Base-by-base conservation (phyloP, 1,140 invertebrate genomes). In the Zaprionus inermis region DNA sequence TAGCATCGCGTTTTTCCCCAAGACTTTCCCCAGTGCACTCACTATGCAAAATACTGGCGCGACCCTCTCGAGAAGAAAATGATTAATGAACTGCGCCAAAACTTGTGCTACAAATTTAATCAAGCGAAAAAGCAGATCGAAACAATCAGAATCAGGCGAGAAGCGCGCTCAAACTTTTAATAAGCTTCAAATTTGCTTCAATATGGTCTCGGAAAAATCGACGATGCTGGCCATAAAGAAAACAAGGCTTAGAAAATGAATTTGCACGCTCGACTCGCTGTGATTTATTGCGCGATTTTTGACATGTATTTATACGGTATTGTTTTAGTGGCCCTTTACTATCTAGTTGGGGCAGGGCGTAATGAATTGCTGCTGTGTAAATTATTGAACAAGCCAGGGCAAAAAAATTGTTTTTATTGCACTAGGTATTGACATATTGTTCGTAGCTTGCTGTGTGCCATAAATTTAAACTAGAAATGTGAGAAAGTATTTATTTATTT, bases 271-370 rank as follows among this genome's bases (percentile, higher is more conserved):
- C 52, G 60, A 22, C 18, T 36, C 51, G 34, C 28, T 67, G 72
- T 89, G 84, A 88, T 88, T 88, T 88, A 88, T 88, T 88, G 74
- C 68, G 72, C 73, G 76, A 89, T 80, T 88, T 83, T 89, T 88
- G 79, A 88, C 83, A 72, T 78, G 63, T 69, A 79, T 72, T 79
- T 71, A 46, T 59, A 65, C 67, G 56, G 38, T 46, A 73, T 72
- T 65, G 66, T 71, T 71, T 78, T 57, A 18, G 20, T 38, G 52
- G n/a, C 28, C 52, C 22, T 28, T 5, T 44, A 18, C 12, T 24
- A 20, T 11, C 14, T 24, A 44, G n/a, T 28, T 28, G 24, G 18
- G 1, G 32, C 1, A 32, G 11, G 44, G 18, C 54, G 60, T 88
- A 80, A 88, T 74, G 60, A 83, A 82, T 88, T 76, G 81, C 44